Percentiles rank a stretch among this genome's conserved stretches.
Conservation (phyloP, 1,140 invertebrate genomes). For the Polyergus mexicanus region DNA sequence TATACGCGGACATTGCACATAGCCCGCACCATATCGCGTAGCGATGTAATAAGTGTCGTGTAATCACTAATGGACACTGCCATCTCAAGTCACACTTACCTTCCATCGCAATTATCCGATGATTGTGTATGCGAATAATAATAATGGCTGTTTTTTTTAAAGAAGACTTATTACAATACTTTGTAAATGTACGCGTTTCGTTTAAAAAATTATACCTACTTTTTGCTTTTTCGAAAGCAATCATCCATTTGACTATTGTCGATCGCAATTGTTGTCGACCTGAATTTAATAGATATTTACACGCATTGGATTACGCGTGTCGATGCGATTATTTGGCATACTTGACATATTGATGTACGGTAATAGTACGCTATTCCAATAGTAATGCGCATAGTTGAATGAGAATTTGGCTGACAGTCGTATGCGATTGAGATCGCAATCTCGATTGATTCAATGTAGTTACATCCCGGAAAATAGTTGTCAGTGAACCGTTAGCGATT, state of each 20-base stretch:
- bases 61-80: constrained; percentile 15
- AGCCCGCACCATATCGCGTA: not conserved
- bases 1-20: constrained; percentile 10
- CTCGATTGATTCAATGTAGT: constrained; percentile 27
- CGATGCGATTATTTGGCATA: constrained; percentile 23
- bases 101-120: not conserved
- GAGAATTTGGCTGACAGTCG: constrained; percentile 38
- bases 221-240: not conserved
- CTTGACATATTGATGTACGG: constrained; percentile 14
- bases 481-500: constrained; percentile 42
- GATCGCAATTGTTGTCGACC: not conserved
- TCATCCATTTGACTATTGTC: not conserved
- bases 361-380: not conserved
- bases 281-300: not conserved
- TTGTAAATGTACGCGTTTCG: not conserved
- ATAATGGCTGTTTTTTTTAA: not conserved
- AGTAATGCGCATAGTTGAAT: constrained; percentile 22
- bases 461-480: constrained; percentile 42
- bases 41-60: constrained; percentile 55
- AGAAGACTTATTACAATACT: not conserved
- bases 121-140: not conserved
- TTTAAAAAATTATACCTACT: not conserved
- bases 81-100: not conserved
- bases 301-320: not conserved
- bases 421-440: not conserved